phyloP scores from a whole-genome alignment of 2,113 vertebrate species.

The Silurus asotus region DNA sequence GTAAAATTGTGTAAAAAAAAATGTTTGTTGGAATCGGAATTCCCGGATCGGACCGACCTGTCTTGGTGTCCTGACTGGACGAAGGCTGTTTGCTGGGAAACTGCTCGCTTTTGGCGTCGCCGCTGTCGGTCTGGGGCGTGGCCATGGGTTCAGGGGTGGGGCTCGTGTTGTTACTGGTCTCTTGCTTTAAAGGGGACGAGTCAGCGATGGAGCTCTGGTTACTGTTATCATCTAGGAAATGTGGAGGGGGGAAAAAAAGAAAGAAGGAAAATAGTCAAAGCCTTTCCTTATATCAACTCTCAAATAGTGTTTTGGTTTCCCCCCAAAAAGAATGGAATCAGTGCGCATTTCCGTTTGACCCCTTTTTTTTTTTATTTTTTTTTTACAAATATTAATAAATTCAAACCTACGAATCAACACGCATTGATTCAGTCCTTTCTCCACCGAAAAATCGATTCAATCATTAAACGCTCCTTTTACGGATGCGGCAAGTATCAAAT shows the following conservation, averaged over 20 bases:
- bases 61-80: conserved; percentile 74
- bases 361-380: too few relatives aligned
- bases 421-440: too few relatives aligned
- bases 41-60: conserved; percentile 37
- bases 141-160: conserved; percentile 79
- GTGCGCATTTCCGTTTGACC: too few relatives aligned
- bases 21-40: too few relatives aligned
- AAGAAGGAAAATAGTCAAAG: background rate
- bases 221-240: conserved; percentile 82
- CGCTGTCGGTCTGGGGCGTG: conserved; percentile 69
- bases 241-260: background rate
- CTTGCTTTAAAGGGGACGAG: conserved; percentile 85
- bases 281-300: background rate
- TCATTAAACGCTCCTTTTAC: too few relatives aligned
- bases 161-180: conserved; percentile 85
- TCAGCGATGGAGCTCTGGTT: conserved; percentile 91
- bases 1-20: too few relatives aligned
- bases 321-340: too few relatives aligned
- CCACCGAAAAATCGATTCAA: too few relatives aligned
- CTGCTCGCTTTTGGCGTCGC: conserved; percentile 76
- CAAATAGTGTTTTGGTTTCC: too few relatives aligned
- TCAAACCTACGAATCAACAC: too few relatives aligned
- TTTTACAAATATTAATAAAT: too few relatives aligned
- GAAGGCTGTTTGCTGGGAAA: conserved; percentile 78
- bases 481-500: too few relatives aligned